A percentile compares a stretch with the other conserved stretches of the same genome.
Conservation (phyloP, 2,888 invertebrate genomes). For the Morinoia aosen region DNA sequence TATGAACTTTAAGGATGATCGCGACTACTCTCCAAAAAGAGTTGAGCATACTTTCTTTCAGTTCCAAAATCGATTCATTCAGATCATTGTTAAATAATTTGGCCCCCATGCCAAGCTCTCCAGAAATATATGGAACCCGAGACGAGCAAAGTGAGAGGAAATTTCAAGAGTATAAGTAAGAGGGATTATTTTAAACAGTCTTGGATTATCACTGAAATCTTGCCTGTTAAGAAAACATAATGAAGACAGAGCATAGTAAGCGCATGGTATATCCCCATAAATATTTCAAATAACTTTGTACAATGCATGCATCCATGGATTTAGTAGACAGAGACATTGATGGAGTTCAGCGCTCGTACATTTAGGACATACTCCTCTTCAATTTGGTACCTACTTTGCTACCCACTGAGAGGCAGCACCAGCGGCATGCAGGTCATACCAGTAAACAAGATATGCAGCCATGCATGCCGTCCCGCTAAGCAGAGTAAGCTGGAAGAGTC, state of each 20-base stretch:
- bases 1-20: not conserved
- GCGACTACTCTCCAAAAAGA: not conserved
- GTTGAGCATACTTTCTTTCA: not conserved
- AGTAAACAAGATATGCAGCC: not conserved
- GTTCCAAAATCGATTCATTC: not conserved
- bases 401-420: not conserved
- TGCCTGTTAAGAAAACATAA: not conserved
- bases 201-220: not conserved
- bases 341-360: not conserved
- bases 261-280: not conserved
- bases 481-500: not conserved
- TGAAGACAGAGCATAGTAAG: not conserved
- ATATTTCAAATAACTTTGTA: not conserved
- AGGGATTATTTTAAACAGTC: not conserved
- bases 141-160: not conserved
- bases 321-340: not conserved
- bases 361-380: not conserved
- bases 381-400: not conserved
- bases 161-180: not conserved
- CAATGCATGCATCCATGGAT: not conserved
- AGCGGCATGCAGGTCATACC: not conserved
- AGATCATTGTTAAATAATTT: not conserved
- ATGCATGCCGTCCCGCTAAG: not conserved
- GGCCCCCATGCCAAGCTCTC: not conserved
- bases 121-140: not conserved